phyloP scores from a whole-genome alignment of 2,888 invertebrate species.

The Helicoverpa assulta region DNA sequence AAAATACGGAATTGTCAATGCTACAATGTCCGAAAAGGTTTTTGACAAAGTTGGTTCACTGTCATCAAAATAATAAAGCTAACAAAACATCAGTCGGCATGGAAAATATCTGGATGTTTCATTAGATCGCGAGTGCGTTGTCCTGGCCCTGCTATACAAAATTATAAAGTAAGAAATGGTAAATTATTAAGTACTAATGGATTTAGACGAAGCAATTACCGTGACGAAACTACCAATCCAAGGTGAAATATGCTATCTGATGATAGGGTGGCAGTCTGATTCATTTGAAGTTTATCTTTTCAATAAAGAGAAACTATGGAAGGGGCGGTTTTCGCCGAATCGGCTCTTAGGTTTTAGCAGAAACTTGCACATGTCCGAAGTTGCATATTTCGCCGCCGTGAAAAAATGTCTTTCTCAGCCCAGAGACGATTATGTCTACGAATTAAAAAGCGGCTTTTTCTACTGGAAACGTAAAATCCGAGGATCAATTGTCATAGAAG shows the following conservation, averaged over 20 bases:
- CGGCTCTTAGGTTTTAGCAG: constrained; percentile 77
- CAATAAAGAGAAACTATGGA: constrained; percentile 73
- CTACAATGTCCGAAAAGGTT: not conserved
- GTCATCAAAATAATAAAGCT: constrained; percentile 22
- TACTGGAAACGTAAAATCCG: constrained; percentile 79
- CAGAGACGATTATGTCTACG: constrained; percentile 74
- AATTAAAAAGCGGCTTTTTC: constrained; percentile 80
- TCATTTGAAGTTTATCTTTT: constrained; percentile 80
- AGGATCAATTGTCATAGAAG: constrained; percentile 73
- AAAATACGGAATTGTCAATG: not conserved
- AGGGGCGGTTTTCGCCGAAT: constrained; percentile 78
- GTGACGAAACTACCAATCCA: constrained; percentile 73
- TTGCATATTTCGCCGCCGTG: constrained; percentile 69
- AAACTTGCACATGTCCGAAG: constrained; percentile 74
- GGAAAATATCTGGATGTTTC: constrained; percentile 22
- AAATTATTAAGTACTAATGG: constrained; percentile 67
- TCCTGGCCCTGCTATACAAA: constrained; percentile 9
- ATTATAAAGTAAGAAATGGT: constrained; percentile 30
- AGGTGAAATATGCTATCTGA: constrained; percentile 70
- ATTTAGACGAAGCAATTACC: constrained; percentile 76
- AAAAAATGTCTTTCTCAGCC: constrained; percentile 73
- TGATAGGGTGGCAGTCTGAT: constrained; percentile 77
- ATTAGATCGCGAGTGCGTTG: not conserved
- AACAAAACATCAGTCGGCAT: constrained; percentile 4
- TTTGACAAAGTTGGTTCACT: constrained; percentile 10